Evolutionary conservation across 2,797 vertebrate genomes (phyloP), one percentile per base, ranked within the genome.

Genomic region (Tauraco hartlaubi): DNA sequence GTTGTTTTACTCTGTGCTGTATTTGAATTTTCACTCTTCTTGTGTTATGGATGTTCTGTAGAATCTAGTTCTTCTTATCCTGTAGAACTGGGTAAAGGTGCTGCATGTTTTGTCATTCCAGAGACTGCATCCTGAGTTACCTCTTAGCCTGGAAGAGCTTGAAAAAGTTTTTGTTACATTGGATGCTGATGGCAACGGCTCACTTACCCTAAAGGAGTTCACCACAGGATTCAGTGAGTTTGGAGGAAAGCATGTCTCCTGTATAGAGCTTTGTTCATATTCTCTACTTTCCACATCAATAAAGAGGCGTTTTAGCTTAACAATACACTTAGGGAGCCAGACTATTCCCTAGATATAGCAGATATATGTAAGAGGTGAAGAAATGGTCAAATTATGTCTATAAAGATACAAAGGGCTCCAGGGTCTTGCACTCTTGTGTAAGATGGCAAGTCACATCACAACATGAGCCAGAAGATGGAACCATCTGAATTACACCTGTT

Each of bases 201-300:
- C 97, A 75, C 99, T 99, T 56, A 99, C 99, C 12, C 98, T 98
- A 28, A 97, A 99, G 15, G 99, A 99, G 97, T 99, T 99, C 97
- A 98, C 98, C 59, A 98, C 98, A 4, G 99, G 99, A 95, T 99
- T 99, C 75, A 99, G 99, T 99, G 98, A 52, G 99, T 99, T 96
- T 90, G 31, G 51, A 68, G 31, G 51, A 68, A 86, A 85, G 19
- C 52, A 6, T 54, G 21, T 68, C 7, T 88, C 19, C 48, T 78
- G 2, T 74, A 16, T 10, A 54, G 54, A 89, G 25, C 20, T 90
- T 85, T 63, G 63, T 72, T 77, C 18, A 6, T 64, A 10, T 77
- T 91, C 72, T 71, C 6, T 64, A 54, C n/a, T 52, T 31, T 77
- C 35, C 18, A 51, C 11, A 59, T 59, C 37, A 77, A 5, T 63